Evolutionary conservation across 2,888 invertebrate genomes (phyloP), one percentile per base, ranked within the genome.

Genomic region (Strigamia maritima): DNA sequence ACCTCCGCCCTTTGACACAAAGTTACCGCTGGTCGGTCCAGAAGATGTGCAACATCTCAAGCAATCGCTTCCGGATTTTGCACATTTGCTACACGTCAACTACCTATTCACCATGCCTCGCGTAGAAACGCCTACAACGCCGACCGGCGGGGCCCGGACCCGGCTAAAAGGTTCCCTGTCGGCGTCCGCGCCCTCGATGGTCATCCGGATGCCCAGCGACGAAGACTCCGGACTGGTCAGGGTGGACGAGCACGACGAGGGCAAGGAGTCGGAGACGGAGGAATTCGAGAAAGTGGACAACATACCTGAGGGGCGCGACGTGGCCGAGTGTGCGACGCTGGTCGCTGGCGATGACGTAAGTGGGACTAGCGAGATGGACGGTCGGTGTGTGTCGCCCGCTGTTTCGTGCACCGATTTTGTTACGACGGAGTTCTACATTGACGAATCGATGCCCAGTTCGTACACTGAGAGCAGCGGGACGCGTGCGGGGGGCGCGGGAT

Each of bases 381-480:
- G 38, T 4, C n/a, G 19, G 19, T 2, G 44, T 10, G 24, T 22
- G 4, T 60, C 82, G 7, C 84, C 85, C 4, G 84, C 84, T 14
- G 84, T 84, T 35, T 74, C 81, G 76, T 80, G 81, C 65, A 82
- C 83, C 76, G 93, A 93, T 87, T 94, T 93, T 87, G 89, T 91
- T 84, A 91, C 90, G 85, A 92, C 93, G 76, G 93, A 94, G 86
- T 93, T 91, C 90, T 94, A 93, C 89, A 93, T 94, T 87, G 94
- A 94, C 85, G 94, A 94, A 87, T 94, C 94, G 82, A 90, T 94
- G 87, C 93, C 94, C 80, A 93, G 93, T 84, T 94, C 93, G 86
- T 90, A 93, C 87, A 92, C 91, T 84, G 91, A 90, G 88, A 90
- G 90, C 87, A 89, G 89, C 86, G 89, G 88, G 88, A 83, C 86